A percentile compares a stretch with the other conserved stretches of the same genome.
Evolutionary conservation across 2,113 vertebrate genomes (phyloP).

Genomic region (Gobiocypris rarus): DNA sequence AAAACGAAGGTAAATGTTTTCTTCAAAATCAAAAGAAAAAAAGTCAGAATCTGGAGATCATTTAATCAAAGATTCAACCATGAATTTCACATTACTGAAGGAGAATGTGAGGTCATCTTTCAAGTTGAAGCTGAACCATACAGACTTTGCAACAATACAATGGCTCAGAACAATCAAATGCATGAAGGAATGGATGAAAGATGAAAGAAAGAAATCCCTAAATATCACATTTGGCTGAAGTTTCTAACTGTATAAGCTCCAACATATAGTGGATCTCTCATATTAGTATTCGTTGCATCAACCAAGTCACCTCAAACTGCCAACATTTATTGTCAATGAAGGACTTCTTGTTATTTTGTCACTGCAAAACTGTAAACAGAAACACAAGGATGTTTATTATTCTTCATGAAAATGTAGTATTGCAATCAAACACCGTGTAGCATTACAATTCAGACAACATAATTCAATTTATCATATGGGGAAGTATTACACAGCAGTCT

Average conservation of each 20-base stretch:
- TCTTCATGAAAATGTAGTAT: background rate
- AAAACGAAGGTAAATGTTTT: background rate
- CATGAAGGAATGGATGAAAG: too few relatives aligned
- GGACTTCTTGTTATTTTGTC: background rate
- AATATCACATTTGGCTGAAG: too few relatives aligned
- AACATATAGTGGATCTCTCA: background rate
- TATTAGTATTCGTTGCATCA: background rate
- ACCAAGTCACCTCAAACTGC: background rate
- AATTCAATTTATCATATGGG: background rate
- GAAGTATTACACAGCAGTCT: background rate
- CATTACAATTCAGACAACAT: background rate
- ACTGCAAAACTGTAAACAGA: background rate
- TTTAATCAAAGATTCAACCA: background rate
- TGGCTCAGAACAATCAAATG: too few relatives aligned
- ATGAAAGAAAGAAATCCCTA: too few relatives aligned
- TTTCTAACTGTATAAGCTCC: background rate
- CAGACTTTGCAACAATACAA: too few relatives aligned
- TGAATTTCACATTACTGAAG: too few relatives aligned
- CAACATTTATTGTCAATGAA: background rate
- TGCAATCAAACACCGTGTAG: background rate
- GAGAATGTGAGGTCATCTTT: too few relatives aligned
- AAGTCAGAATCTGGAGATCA: background rate
- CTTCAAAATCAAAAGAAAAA: background rate
- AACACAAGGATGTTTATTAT: background rate
- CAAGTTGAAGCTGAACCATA: too few relatives aligned